Evolutionary conservation across 2,113 vertebrate genomes (phyloP).

Genomic region (Heliornis fulica): DNA sequence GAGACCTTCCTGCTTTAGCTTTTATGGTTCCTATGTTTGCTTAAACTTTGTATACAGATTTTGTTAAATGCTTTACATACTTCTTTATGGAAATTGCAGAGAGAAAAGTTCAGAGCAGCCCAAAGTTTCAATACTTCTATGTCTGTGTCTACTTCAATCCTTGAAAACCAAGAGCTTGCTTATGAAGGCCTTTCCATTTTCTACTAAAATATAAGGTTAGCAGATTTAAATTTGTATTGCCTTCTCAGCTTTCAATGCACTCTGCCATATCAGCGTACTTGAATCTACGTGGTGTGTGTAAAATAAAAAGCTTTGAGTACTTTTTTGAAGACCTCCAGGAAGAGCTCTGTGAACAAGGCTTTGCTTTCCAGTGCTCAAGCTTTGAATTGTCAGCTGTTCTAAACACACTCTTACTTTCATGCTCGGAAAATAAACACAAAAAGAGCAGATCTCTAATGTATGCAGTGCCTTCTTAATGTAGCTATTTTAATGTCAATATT

Average conservation of each 20-base stretch:
- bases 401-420: neutral
- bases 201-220: neutral
- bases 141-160: neutral
- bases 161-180: neutral
- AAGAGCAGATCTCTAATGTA: neutral
- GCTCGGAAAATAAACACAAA: neutral
- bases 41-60: too few relatives aligned
- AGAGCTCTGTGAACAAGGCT: neutral
- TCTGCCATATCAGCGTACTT: neutral
- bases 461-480: neutral
- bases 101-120: neutral
- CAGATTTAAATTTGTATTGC: neutral
- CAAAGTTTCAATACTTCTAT: neutral
- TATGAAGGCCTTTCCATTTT: neutral
- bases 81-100: neutral
- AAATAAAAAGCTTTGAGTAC: neutral
- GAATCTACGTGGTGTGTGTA: neutral
- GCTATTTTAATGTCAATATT: neutral
- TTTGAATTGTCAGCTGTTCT: neutral
- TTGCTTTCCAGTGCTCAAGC: neutral
- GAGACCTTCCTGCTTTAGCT: neutral
- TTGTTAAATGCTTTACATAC: neutral
- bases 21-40: too few relatives aligned
- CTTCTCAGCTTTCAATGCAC: neutral
- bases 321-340: conserved; percentile 32